Percentiles rank a stretch among this genome's conserved stretches.
phyloP scores from a whole-genome alignment of 2,888 invertebrate species.

The Seira sanloemensis region DNA sequence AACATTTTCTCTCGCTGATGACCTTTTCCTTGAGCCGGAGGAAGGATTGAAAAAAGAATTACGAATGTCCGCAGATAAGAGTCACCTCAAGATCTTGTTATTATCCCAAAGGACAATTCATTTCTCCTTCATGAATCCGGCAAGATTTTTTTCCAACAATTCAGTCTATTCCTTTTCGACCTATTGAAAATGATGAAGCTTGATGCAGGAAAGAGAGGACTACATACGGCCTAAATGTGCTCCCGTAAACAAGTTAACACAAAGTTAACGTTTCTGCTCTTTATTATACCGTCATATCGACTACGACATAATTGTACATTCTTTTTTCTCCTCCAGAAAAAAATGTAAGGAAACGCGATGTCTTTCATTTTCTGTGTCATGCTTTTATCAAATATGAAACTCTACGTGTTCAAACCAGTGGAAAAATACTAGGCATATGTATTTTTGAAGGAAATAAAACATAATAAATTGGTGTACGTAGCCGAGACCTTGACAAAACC shows the following conservation, averaged over 20 bases:
- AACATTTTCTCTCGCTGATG: neutral
- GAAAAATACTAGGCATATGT: neutral
- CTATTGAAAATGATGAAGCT: neutral
- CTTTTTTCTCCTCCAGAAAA: neutral
- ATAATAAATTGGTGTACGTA: neutral
- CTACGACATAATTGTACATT: neutral
- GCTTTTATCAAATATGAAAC: neutral
- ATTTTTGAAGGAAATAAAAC: conserved; percentile 2
- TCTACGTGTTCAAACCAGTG: neutral
- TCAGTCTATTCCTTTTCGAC: neutral
- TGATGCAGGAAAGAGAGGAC: neutral
- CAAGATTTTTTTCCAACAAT: neutral
- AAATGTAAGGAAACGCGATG: neutral
- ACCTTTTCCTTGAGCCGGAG: neutral
- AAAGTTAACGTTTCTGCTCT: neutral
- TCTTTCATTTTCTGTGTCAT: neutral
- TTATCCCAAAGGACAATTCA: neutral
- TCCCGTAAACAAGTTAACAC: neutral
- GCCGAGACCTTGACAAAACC: conserved; percentile 28
- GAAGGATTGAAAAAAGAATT: too few species aligned
- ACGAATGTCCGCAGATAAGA: too few species aligned
- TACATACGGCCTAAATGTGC: neutral
- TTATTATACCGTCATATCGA: neutral
- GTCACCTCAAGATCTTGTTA: too few species aligned
- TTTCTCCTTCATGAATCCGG: neutral